Evolutionary conservation across 2,113 vertebrate genomes (phyloP), one percentile per base, ranked within the genome.

Genomic region (Syngnathus scovelli): DNA sequence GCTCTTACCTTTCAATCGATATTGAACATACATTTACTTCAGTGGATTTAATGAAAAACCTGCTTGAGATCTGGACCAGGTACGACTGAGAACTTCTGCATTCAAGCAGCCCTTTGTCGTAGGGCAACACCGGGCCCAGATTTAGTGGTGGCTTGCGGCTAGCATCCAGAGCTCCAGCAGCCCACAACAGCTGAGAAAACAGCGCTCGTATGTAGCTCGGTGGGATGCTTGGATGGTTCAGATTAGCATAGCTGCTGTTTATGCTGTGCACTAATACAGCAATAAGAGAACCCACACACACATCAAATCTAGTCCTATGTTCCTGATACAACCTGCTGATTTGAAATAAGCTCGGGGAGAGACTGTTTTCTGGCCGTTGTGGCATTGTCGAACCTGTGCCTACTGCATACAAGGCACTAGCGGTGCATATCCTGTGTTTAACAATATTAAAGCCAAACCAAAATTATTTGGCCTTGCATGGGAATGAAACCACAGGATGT

Each of bases 111-210:
- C 38, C 52, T 80, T 77, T 78, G 76, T 80, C 79, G 68, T 75
- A 64, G 54, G 68, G 72, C 75, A 75, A 68, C 58, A 38, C n/a
- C 70, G 64, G 70, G 59, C 70, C 67, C 65, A 61, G 58, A 67
- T 63, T 83, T 65, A 68, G 82, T 61, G 69, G 77, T 44, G 21
- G 49, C 64, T 68, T 78, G 67, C 70, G 77, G 77, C 60, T 55
- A 78, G 27, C 46, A 11, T 78, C 67, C 76, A 72, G 70, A 70
- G 69, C 71, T 52, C 1, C 64, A 13, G 66, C 78, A 68, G 68
- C 71, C 82, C 76, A 15, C 78, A 76, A 77, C 85, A 88, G 85
- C 85, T 87, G 84, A 83, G 70, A 86, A 87, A 87, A 87, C 81
- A 89, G 52, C 16, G 70, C 78, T 80, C 75, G 69, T 64, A 68